These are phyloP conservation scores for Tenthredo mesomela DNA, from an alignment of 2,888 invertebrate genomes.

Conservation along the genomic window DNA sequence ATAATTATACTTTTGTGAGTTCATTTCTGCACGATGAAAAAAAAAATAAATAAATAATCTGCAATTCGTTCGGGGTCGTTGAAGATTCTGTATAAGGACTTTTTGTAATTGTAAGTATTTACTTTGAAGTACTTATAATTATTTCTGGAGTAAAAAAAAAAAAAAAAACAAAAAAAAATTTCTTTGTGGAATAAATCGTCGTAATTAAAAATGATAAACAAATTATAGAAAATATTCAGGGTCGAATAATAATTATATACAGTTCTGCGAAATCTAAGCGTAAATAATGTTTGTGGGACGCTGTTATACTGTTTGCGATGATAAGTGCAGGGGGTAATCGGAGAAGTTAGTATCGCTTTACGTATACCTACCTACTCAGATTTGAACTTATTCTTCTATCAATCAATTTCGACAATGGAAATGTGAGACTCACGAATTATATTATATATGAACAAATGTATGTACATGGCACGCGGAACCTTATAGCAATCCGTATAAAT, in stretches of 20 bases:
- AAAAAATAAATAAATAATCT: too few relatives aligned
- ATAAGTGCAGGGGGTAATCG: conserved; percentile 14
- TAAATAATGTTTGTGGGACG: neutral
- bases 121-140: too few relatives aligned
- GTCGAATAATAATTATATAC: neutral
- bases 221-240: neutral
- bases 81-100: neutral
- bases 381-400: conserved; percentile 14
- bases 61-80: neutral
- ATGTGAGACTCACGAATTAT: conserved; percentile 9
- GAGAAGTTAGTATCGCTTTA: neutral
- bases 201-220: neutral
- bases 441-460: neutral
- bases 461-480: neutral
- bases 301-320: neutral
- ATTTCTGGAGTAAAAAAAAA: too few relatives aligned
- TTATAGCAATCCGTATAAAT: neutral
- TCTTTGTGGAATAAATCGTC: neutral
- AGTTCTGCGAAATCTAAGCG: neutral
- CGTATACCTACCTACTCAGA: neutral
- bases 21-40: neutral
- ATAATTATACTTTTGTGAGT: neutral
- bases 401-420: conserved; percentile 7
- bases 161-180: too few relatives aligned
- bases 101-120: neutral